Percentiles rank a stretch among this genome's conserved stretches.
Conservation (phyloP, 1,140 invertebrate species). For the Camponotus floridanus region DNA sequence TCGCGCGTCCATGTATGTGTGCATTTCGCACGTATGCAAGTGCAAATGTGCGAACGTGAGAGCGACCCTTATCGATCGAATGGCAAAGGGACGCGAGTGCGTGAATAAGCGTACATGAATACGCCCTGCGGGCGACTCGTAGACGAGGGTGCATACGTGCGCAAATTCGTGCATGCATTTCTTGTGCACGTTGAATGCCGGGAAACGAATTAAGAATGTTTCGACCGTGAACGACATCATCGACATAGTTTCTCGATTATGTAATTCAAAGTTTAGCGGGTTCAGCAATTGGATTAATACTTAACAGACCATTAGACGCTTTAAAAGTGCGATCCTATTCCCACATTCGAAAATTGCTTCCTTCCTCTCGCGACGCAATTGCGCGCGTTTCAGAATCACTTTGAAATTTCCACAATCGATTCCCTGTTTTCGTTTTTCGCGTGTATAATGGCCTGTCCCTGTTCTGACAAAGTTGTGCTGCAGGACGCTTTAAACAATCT, state of each 20-base stretch:
- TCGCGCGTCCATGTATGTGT: background rate
- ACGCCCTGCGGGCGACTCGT: background rate
- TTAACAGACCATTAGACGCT: background rate
- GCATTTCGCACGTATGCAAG: background rate
- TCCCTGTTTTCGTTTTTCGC: background rate
- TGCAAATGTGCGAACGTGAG: conserved; percentile 19
- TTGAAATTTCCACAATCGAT: background rate
- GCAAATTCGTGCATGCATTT: background rate
- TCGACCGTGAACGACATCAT: background rate
- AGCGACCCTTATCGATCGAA: conserved; percentile 39
- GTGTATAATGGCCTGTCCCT: background rate
- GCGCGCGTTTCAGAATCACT: background rate
- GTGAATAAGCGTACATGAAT: background rate
- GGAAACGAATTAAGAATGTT: background rate
- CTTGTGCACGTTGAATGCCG: background rate
- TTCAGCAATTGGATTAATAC: background rate
- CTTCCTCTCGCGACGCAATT: no score
- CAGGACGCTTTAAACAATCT: conserved; percentile 28
- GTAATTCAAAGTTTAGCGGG: background rate
- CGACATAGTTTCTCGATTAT: background rate
- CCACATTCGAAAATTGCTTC: background rate
- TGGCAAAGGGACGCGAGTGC: background rate
- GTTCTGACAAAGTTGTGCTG: background rate
- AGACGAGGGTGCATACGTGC: background rate
- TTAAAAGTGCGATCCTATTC: background rate